Percentiles rank a stretch among this genome's conserved stretches.
Evolutionary conservation across 2,797 vertebrate genomes (phyloP).

Genomic region (Ctenopoma multispine): DNA sequence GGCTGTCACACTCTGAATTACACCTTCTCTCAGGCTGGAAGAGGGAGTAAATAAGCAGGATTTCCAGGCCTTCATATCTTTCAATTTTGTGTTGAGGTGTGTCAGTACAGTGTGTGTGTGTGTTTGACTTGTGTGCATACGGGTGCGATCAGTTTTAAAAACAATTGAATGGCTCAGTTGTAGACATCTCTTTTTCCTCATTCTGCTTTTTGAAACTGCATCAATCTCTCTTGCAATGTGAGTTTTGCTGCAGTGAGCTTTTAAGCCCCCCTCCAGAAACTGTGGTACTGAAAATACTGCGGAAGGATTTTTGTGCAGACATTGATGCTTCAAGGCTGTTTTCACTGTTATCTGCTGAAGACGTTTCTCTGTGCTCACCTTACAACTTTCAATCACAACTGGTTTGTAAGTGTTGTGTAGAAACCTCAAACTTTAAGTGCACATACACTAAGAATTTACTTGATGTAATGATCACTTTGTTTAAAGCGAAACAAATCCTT

Average conservation of each 20-base stretch:
- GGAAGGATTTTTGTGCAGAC: not conserved
- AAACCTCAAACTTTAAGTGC: not conserved
- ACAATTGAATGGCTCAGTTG: not conserved
- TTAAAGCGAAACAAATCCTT: not conserved
- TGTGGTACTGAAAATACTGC: not conserved
- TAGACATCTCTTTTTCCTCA: not conserved
- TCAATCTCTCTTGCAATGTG: not conserved
- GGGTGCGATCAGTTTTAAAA: not conserved
- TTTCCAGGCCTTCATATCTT: conserved; percentile 1
- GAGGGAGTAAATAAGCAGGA: not conserved
- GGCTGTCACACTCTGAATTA: conserved; percentile 36
- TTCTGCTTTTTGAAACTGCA: not conserved
- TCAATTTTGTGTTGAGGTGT: not conserved
- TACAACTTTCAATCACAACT: not conserved
- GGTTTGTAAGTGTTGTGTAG: not conserved
- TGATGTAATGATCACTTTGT: too few relatives aligned
- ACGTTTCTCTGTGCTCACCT: not conserved
- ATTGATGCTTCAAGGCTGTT: not conserved
- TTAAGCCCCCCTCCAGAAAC: not conserved
- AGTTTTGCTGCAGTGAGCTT: conserved; percentile 1
- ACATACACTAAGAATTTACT: not conserved
- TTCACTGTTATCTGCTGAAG: not conserved
- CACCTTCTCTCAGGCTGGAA: conserved; percentile 12
- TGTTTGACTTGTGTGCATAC: not conserved
- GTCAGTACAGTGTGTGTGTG: not conserved